Conservation (phyloP, 2,888 invertebrate species). For the Epirrhoe tristata region DNA sequence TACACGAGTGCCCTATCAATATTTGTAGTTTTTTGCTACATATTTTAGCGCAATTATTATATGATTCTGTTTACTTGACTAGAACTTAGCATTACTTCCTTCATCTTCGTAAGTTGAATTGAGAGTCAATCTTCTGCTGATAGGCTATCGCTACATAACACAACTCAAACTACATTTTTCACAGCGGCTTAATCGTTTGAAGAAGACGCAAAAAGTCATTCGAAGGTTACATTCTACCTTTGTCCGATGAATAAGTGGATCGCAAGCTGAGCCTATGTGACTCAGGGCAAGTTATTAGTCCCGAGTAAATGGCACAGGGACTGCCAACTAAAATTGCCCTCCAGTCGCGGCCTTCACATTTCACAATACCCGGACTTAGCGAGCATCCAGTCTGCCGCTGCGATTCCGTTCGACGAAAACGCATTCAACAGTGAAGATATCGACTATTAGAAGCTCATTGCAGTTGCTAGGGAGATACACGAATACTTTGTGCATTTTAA, state of each 20-base stretch:
- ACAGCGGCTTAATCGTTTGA: too few species aligned
- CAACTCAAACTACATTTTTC: neutral
- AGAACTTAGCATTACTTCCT: slow-evolving; percentile 10
- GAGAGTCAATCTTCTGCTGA: slow-evolving; percentile 1
- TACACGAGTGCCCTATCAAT: slow-evolving; percentile 25
- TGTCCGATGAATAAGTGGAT: slow-evolving; percentile 33
- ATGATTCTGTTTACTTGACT: slow-evolving; percentile 10
- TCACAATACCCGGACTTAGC: slow-evolving; percentile 82
- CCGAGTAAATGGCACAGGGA: slow-evolving; percentile 81
- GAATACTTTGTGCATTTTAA: neutral
- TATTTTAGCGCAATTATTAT: slow-evolving; percentile 33
- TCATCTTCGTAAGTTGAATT: neutral
- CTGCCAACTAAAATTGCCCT: slow-evolving; percentile 73
- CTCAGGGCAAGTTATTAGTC: slow-evolving; percentile 47
- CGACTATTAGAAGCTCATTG: too few species aligned
- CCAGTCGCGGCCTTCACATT: slow-evolving; percentile 82
- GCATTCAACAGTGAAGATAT: slow-evolving; percentile 21
- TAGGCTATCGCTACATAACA: neutral
- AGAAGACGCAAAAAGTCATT: too few species aligned
- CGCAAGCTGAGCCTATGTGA: slow-evolving; percentile 43
- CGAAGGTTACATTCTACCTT: neutral
- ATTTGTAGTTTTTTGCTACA: slow-evolving; percentile 34
- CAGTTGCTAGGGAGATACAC: neutral
- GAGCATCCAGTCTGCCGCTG: slow-evolving; percentile 68
- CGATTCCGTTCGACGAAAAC: slow-evolving; percentile 40